Conservation (phyloP, 2,888 invertebrate species). For the Deilephila porcellus region DNA sequence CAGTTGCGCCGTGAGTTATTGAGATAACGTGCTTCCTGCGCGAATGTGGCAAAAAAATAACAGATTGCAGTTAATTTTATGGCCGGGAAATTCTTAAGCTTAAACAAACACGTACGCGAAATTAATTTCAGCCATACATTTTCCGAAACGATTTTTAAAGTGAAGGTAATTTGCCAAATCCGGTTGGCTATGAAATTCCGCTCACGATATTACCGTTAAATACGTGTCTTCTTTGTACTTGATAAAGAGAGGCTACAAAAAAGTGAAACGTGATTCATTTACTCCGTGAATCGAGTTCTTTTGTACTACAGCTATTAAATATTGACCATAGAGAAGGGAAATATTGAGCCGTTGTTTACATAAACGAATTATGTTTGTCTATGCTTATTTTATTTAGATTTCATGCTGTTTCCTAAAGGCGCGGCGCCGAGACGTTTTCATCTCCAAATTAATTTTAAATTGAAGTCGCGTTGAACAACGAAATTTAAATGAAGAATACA, state of each 20-base stretch:
- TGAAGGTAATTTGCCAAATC: constrained; percentile 68
- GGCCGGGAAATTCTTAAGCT: constrained; percentile 63
- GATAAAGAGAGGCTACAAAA: not conserved
- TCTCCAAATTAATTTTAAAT: constrained; percentile 55
- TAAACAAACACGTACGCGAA: constrained; percentile 71
- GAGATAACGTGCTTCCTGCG: constrained; percentile 63
- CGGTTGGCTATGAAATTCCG: constrained; percentile 55
- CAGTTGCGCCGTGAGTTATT: constrained; percentile 58
- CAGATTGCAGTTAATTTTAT: constrained; percentile 71
- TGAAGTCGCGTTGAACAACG: constrained; percentile 52
- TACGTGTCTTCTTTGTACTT: constrained; percentile 16
- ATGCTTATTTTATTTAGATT: constrained; percentile 24
- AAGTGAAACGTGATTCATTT: not conserved
- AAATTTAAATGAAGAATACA: constrained; percentile 62
- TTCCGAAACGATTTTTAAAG: constrained; percentile 62
- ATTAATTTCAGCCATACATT: constrained; percentile 68
- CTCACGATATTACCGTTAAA: constrained; percentile 5
- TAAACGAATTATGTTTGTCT: not conserved
- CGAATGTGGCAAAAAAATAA: constrained; percentile 62
- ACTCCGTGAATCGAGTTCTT: not conserved
- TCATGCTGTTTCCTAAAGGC: constrained; percentile 6
- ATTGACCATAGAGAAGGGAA: not conserved
- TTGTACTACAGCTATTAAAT: not conserved
- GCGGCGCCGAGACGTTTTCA: constrained; percentile 19
- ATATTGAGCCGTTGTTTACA: constrained; percentile 5